Evolutionary conservation across 2,888 invertebrate species (phyloP), one percentile per base, ranked within the genome.

Genomic region (Onthophagus sagittarius): DNA sequence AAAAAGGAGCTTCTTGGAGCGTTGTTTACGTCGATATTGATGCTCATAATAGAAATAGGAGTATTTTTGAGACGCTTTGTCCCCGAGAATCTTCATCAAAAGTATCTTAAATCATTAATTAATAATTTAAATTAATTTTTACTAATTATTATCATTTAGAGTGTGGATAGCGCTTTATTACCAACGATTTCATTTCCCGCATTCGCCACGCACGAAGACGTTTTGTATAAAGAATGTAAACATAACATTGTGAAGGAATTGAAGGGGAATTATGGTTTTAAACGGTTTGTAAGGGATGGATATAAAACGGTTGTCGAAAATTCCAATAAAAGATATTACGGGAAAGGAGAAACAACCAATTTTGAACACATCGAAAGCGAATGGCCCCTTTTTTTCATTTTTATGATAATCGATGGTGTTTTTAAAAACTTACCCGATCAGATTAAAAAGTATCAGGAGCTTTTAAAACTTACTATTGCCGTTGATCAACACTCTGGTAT

Each of bases 1-100:
- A 97, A 79, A 95, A 96, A 81, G 99, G 99, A 14, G 97, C 98
- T 0, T 95, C 97, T 0, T 98, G 98, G 95, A 98, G 98, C 80
- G 99, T 99, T 0, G 94, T 99, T 72, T 99, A 99, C 85, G 98
- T 99, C 0, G 99, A 99, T 83, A 99, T 99, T 80, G 99, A 99
- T 87, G 99, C 99, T 0, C 99, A 99, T 85, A 99, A 99, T 86
- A 90, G 99, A 72, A 99, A 99, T 86, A 89, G 99, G 79, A 99
- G 98, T 84, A 99, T 99, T 80, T 99, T 99, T 85, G 99, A 99
- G 87, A 98, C 98, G 0, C 92, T 99, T 88, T 87, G 98, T 62
- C 99, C 99, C 0, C 89, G 99, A 79, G 99, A 99, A 87, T 99
- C 99, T 0, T 97, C 96, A 84, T 99, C 99, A 0, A 99, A 99